These are phyloP conservation scores for Chlorops oryzae DNA, from an alignment of 1,140 invertebrate genomes.

Conservation along the genomic window DNA sequence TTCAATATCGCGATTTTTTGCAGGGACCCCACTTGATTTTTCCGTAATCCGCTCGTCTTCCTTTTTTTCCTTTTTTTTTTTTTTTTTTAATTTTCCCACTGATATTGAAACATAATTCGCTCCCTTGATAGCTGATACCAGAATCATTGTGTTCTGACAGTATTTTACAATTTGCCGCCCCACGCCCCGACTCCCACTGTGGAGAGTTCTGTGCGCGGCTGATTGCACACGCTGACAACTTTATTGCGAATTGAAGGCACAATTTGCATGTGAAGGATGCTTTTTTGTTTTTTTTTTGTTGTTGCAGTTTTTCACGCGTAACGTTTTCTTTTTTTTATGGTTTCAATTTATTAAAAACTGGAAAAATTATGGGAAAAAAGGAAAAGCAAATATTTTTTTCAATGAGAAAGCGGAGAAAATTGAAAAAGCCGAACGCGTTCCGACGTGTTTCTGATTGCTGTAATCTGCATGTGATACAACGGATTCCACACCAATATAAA, in stretches of 20 bases:
- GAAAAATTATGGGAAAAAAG: neutral
- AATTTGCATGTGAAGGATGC: neutral
- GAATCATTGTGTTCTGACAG: too few species aligned
- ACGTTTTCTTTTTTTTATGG: neutral
- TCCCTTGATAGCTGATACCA: neutral
- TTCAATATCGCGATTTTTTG: too few species aligned
- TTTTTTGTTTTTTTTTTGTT: neutral
- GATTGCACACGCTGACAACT: conserved; percentile 16
- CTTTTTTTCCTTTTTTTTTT: conserved; percentile 6
- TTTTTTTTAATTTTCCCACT: neutral
- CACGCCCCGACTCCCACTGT: neutral
- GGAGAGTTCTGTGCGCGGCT: conserved; percentile 1
- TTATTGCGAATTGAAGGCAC: conserved; percentile 17
- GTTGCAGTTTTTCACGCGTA: neutral
- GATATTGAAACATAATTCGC: neutral
- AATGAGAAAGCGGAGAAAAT: too few species aligned
- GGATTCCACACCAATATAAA: conserved; percentile 17
- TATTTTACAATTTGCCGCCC: neutral
- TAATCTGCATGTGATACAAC: conserved; percentile 19
- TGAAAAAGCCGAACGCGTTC: neutral
- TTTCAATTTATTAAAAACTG: conserved; percentile 6
- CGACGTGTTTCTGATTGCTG: conserved; percentile 4
- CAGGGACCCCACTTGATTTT: conserved; percentile 15
- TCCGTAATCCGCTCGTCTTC: conserved; percentile 7
- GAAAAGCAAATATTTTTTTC: conserved; percentile 2